phyloP scores from a whole-genome alignment of 1,140 invertebrate species.

The Radopholus similis region DNA sequence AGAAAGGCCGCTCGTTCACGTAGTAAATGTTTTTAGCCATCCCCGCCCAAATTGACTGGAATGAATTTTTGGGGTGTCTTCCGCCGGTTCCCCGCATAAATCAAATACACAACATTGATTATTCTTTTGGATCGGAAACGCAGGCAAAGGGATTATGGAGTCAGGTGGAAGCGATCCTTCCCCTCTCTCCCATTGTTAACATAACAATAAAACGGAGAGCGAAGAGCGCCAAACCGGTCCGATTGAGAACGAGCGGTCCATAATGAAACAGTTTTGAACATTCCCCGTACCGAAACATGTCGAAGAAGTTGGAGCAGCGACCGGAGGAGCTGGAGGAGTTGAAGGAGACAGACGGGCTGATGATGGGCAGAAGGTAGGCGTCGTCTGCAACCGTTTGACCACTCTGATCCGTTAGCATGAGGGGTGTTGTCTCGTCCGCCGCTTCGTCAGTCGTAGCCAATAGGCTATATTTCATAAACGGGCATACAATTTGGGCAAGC shows the following conservation, averaged over 20 bases:
- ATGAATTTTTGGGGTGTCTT: neutral
- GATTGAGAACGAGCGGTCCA: neutral
- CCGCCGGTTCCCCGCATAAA: no score
- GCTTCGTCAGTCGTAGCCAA: conserved; percentile 30
- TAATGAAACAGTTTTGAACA: conserved; percentile 7
- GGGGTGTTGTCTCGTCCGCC: conserved; percentile 30
- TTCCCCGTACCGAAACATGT: conserved; percentile 39
- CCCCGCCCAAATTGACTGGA: conserved; percentile 12
- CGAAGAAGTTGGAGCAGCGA: conserved; percentile 24
- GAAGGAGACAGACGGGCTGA: conserved; percentile 22
- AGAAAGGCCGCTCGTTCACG: conserved; percentile 26
- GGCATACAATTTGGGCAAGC: no score
- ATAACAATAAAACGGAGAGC: neutral
- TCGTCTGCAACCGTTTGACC: conserved; percentile 31
- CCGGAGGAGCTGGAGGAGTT: conserved; percentile 18
- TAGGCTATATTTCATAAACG: conserved; percentile 36
- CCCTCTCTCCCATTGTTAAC: conserved; percentile 4
- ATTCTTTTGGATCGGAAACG: neutral
- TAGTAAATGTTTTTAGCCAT: conserved; percentile 19
- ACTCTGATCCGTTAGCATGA: conserved; percentile 25
- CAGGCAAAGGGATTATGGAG: conserved; percentile 1
- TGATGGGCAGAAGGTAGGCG: conserved; percentile 37
- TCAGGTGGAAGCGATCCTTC: no score
- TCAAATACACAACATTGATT: neutral
- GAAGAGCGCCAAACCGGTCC: neutral